Conservation (phyloP, 1,140 invertebrate species). For the Apis cerana region DNA sequence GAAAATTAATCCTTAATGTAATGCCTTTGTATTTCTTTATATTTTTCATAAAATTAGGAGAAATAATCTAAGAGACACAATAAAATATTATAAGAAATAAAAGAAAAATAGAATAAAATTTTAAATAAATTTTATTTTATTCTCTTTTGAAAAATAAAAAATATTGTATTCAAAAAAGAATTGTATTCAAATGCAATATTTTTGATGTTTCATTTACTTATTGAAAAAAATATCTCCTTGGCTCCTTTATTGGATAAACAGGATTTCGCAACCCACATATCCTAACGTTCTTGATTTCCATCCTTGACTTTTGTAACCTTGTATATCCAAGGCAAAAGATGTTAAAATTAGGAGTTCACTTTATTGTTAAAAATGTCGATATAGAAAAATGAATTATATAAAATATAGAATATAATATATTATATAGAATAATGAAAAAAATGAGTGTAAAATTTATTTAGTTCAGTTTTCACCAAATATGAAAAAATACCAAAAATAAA, state of each 20-base stretch:
- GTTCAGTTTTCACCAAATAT: not conserved
- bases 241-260: constrained; percentile 35
- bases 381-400: no score
- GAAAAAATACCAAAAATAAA: no score
- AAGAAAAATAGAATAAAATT: not conserved
- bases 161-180: not conserved
- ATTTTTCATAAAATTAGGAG: no score
- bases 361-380: not conserved
- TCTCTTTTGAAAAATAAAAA: not conserved
- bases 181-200: not conserved
- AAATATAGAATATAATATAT: no score
- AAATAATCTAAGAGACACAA: no score
- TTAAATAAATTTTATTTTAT: not conserved
- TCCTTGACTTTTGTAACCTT: constrained; percentile 34
- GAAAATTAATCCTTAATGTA: not conserved
- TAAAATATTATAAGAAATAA: not conserved
- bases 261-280: constrained; percentile 43
- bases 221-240: constrained; percentile 26
- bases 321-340: not conserved
- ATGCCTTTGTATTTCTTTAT: no score
- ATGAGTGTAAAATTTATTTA: not conserved
- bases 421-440: no score
- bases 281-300: constrained; percentile 32
- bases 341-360: constrained; percentile 39
- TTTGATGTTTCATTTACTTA: not conserved